phyloP scores from a whole-genome alignment of 2,113 vertebrate genomes.

The Galbula dea region DNA sequence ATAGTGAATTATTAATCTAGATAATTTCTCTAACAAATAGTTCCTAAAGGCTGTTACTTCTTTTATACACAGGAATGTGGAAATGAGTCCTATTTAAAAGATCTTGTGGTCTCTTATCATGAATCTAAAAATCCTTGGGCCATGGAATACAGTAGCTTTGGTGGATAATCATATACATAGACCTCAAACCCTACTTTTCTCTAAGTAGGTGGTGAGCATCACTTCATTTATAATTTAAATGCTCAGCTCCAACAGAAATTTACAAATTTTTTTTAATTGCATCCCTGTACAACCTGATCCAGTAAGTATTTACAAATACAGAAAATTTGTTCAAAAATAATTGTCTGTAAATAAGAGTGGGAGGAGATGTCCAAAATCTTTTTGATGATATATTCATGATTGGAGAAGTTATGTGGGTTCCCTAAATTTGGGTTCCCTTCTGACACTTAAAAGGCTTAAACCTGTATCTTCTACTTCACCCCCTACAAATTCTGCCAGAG shows the following conservation, averaged over 20 bases:
- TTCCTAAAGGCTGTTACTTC: neutral
- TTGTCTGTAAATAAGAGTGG: neutral
- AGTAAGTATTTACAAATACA: neutral
- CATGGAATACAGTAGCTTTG: neutral
- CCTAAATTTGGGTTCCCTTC: neutral
- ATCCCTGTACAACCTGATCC: neutral
- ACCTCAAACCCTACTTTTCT: neutral
- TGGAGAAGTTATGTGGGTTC: neutral
- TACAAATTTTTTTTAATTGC: neutral
- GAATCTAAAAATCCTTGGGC: neutral
- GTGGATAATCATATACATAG: neutral
- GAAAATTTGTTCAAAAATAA: neutral
- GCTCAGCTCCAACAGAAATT: neutral
- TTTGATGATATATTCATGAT: neutral
- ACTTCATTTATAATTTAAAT: neutral
- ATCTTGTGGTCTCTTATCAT: neutral
- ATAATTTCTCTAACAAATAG: neutral
- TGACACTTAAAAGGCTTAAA: neutral
- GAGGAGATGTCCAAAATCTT: neutral
- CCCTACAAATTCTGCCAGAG: neutral
- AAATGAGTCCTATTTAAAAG: neutral
- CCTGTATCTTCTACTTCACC: neutral
- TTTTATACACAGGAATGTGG: neutral
- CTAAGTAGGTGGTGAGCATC: neutral
- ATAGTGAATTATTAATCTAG: neutral